Evolutionary conservation across 1,140 invertebrate genomes (phyloP).

Genomic region (Diabrotica virgifera): DNA sequence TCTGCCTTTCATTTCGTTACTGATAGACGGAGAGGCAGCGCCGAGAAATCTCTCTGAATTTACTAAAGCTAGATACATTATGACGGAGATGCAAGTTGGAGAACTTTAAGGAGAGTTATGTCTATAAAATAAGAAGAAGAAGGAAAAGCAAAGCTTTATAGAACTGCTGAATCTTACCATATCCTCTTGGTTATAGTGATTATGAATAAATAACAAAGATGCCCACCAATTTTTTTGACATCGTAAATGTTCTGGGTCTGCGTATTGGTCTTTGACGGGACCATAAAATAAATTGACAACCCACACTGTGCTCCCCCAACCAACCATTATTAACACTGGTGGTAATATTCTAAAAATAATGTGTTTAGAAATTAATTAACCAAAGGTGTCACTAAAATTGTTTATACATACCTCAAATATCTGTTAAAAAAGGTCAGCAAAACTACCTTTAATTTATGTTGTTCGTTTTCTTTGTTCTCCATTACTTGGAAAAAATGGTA

Average conservation of each 20-base stretch:
- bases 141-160: too few species aligned
- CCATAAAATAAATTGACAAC: slow-evolving; percentile 22
- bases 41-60: too few species aligned
- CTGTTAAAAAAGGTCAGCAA: slow-evolving; percentile 29
- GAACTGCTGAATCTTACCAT: slow-evolving; percentile 22
- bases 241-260: slow-evolving; percentile 21
- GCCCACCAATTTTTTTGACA: slow-evolving; percentile 34
- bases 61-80: too few species aligned
- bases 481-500: slow-evolving; percentile 30
- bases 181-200: slow-evolving; percentile 26
- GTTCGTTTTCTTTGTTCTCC: slow-evolving; percentile 19
- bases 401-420: slow-evolving; percentile 31
- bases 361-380: neutral
- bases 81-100: too few species aligned
- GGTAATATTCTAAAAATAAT: slow-evolving; percentile 29
- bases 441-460: slow-evolving; percentile 22
- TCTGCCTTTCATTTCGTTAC: too few species aligned
- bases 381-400: neutral
- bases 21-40: too few species aligned
- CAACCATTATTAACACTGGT: slow-evolving; percentile 22
- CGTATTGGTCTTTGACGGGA: slow-evolving; percentile 23
- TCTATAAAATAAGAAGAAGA: too few species aligned
- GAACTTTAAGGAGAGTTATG: too few species aligned
- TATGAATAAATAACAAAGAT: slow-evolving; percentile 31
- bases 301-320: slow-evolving; percentile 22